These are phyloP conservation scores for Volucella inflata DNA, from an alignment of 2,888 invertebrate species.

Conservation along the genomic window DNA sequence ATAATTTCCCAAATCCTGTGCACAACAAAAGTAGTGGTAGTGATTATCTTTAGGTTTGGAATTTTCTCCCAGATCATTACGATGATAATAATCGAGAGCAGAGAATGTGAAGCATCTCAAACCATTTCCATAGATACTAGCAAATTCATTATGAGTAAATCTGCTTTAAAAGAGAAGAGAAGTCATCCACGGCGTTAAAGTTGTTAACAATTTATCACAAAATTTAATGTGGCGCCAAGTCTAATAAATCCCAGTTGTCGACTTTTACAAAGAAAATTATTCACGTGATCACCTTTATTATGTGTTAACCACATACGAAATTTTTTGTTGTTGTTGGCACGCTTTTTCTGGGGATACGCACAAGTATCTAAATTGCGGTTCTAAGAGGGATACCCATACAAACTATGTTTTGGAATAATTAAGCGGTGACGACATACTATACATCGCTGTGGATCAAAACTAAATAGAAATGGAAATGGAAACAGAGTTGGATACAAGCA, in stretches of 20 bases:
- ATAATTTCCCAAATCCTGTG: conserved; percentile 37
- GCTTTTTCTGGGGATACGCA: background rate
- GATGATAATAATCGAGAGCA: conserved; percentile 25
- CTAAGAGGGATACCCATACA: background rate
- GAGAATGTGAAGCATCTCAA: conserved; percentile 27
- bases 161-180: background rate
- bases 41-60: conserved; percentile 24
- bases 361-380: background rate
- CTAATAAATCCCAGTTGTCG: background rate
- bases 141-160: conserved; percentile 12
- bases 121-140: background rate
- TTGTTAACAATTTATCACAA: conserved; percentile 4
- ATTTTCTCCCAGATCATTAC: conserved; percentile 25
- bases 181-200: background rate
- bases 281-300: conserved; percentile 28
- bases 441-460: no score
- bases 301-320: conserved; percentile 1
- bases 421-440: background rate
- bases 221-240: background rate
- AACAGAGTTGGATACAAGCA: no score
- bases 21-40: background rate
- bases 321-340: background rate
- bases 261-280: conserved; percentile 1
- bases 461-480: no score
- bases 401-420: background rate